A percentile compares a stretch with the other conserved stretches of the same genome.
Evolutionary conservation across 2,113 vertebrate species (phyloP).

Genomic region (Trichechus manatus): DNA sequence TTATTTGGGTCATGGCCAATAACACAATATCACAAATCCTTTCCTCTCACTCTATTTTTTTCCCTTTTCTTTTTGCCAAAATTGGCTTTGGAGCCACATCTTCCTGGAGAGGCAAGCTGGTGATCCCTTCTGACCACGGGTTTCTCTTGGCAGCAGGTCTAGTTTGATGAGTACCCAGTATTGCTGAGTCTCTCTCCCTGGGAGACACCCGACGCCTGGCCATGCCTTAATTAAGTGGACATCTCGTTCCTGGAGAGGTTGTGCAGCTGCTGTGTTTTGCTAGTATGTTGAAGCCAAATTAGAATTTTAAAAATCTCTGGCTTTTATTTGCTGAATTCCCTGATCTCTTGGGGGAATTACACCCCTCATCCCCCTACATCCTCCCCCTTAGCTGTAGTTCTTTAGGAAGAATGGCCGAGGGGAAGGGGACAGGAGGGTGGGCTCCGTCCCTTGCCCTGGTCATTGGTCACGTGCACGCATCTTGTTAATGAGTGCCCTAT

Average conservation of each 20-base stretch:
- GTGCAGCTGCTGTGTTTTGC: constrained; percentile 66
- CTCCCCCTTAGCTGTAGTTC: neutral
- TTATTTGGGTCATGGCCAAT: constrained; percentile 68
- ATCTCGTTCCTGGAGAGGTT: constrained; percentile 45
- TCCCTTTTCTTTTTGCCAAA: neutral
- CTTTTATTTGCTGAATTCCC: constrained; percentile 59
- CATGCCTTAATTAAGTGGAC: constrained; percentile 76
- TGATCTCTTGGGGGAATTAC: neutral
- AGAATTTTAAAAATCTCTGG: constrained; percentile 58
- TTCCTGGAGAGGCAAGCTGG: constrained; percentile 5
- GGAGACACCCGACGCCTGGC: neutral
- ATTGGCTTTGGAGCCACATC: constrained; percentile 4
- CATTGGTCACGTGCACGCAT: neutral
- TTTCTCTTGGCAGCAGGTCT: constrained; percentile 62
- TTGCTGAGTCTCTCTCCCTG: neutral
- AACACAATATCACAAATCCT: constrained; percentile 53
- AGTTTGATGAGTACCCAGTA: neutral
- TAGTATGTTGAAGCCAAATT: constrained; percentile 72
- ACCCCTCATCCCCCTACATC: neutral
- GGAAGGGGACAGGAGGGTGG: neutral
- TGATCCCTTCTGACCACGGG: neutral
- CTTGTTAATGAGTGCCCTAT: constrained; percentile 55
- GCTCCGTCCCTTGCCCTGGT: neutral
- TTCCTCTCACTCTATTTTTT: neutral
- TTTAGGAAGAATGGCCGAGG: neutral